Percentiles rank a stretch among this genome's conserved stretches.
phyloP scores from a whole-genome alignment of 2,113 vertebrate species.

The Odobenus rosmarus region DNA sequence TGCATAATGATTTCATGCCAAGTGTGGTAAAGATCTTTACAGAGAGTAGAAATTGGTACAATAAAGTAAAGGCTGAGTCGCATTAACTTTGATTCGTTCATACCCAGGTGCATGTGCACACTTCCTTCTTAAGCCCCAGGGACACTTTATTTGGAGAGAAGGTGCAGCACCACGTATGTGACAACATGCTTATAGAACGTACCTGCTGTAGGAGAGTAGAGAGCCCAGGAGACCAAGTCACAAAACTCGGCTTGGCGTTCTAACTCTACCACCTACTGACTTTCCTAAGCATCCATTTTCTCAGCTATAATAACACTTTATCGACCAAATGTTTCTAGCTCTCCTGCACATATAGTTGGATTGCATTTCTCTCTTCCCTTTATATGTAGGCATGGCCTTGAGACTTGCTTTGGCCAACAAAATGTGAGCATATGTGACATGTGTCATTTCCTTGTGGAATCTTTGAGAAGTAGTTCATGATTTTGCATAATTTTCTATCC shows the following conservation, averaged over 20 bases:
- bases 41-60: neutral
- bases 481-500: neutral
- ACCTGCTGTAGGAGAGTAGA: neutral
- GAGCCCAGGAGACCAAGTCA: neutral
- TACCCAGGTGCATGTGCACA: fast-evolving
- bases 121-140: neutral
- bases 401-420: conserved; percentile 15
- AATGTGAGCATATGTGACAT: neutral
- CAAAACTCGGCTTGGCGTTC: neutral
- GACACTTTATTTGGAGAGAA: neutral
- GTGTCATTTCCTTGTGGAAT: conserved; percentile 17
- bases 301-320: neutral
- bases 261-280: neutral
- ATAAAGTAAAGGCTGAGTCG: neutral
- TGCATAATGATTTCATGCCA: neutral
- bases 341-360: neutral
- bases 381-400: neutral
- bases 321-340: neutral
- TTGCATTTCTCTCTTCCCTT: neutral
- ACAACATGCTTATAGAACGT: neutral
- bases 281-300: neutral
- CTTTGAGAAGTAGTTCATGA: neutral
- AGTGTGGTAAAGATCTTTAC: neutral
- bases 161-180: fast-evolving
- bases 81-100: neutral